These are phyloP conservation scores for Eurytoma californica DNA, from an alignment of 2,888 invertebrate genomes.

Conservation along the genomic window DNA sequence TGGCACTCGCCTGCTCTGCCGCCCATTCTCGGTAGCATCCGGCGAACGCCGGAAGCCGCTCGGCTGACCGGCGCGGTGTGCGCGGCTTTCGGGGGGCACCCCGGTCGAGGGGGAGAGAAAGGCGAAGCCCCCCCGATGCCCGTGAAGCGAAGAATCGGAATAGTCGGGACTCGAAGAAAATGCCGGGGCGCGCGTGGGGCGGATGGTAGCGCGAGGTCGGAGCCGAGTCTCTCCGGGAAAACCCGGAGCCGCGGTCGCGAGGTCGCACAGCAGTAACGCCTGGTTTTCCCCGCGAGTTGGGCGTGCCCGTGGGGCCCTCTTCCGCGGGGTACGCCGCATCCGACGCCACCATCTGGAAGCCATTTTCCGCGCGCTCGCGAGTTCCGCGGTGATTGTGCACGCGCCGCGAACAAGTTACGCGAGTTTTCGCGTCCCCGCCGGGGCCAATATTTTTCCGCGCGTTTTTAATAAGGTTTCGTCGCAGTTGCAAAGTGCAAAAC, in stretches of 20 bases:
- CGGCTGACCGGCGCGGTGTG: not conserved
- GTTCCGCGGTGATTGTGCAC: no score
- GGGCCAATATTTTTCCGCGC: no score
- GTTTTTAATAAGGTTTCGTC: no score
- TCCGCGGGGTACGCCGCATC: no score
- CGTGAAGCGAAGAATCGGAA: conserved; percentile 11
- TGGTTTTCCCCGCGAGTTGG: conserved; percentile 1
- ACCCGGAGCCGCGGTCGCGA: not conserved
- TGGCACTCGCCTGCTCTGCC: not conserved
- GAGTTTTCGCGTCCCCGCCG: no score
- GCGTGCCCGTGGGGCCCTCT: no score
- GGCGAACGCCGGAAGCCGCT: not conserved
- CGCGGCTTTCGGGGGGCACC: not conserved
- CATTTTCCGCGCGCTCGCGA: not conserved
- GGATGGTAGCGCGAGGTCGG: not conserved
- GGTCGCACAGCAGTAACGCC: not conserved
- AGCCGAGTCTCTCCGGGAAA: not conserved
- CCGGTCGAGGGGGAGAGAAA: not conserved
- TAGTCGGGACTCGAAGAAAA: not conserved
- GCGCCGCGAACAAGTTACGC: no score
- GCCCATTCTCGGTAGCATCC: no score
- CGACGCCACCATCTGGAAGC: no score
- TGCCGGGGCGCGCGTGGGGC: not conserved
- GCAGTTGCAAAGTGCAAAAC: no score
- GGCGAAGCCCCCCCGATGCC: not conserved